Evolutionary conservation across 2,113 vertebrate species (phyloP).

Genomic region (Arenaria interpres): DNA sequence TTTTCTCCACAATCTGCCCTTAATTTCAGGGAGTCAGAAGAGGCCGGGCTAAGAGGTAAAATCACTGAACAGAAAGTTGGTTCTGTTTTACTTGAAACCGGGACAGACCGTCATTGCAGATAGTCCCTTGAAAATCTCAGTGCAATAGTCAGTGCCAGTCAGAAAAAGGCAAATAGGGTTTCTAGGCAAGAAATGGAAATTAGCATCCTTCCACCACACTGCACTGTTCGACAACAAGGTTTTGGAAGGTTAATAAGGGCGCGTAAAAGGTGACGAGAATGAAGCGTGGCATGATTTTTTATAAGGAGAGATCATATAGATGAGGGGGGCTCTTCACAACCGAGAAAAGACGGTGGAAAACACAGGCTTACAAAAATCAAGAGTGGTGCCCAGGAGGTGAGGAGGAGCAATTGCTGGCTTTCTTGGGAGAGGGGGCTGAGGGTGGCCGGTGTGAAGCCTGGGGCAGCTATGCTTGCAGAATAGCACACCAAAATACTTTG

Average conservation of each 20-base stretch:
- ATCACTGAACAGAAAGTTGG: too few relatives aligned
- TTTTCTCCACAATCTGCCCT: too few relatives aligned
- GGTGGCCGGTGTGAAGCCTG: neutral
- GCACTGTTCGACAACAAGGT: neutral
- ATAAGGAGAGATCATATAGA: neutral
- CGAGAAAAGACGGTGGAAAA: neutral
- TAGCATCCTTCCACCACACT: neutral
- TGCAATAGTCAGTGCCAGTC: neutral
- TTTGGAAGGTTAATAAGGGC: neutral
- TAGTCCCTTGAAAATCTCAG: neutral
- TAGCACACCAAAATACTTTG: neutral
- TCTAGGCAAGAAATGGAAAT: neutral
- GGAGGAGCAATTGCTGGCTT: neutral
- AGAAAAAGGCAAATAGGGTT: neutral
- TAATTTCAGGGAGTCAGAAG: too few relatives aligned
- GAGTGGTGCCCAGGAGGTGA: neutral
- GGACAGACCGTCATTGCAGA: neutral
- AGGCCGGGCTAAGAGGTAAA: too few relatives aligned
- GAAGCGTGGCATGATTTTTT: neutral
- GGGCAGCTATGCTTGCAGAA: neutral
- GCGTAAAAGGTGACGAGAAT: neutral
- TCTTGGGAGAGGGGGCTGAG: neutral
- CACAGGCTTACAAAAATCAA: neutral
- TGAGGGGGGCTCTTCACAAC: neutral
- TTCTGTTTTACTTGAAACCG: too few relatives aligned